A percentile compares a stretch with the other conserved stretches of the same genome.
phyloP scores from a whole-genome alignment of 2,113 vertebrate genomes.

The Geococcyx californianus region DNA sequence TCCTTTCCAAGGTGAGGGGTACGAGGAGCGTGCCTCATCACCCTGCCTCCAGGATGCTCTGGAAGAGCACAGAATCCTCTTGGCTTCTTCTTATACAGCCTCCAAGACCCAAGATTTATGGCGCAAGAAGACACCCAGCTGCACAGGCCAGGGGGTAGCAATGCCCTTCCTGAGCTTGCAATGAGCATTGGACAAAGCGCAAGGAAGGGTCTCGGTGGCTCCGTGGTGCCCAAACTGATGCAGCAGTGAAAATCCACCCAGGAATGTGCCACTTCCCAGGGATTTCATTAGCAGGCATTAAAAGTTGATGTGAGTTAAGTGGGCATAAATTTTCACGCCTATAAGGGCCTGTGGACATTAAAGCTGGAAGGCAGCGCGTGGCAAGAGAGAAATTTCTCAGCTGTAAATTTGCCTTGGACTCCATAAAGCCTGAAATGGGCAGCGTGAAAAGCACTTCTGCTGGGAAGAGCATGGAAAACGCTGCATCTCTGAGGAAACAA shows the following conservation, averaged over 20 bases:
- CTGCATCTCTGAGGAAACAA: background rate
- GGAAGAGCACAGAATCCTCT: background rate
- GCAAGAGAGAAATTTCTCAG: background rate
- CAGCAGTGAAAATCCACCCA: background rate
- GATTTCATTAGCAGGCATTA: background rate
- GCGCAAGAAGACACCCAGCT: fast-evolving
- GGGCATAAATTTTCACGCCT: background rate
- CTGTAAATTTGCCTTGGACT: background rate
- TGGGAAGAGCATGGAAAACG: background rate
- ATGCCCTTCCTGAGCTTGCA: background rate
- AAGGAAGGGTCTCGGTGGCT: background rate
- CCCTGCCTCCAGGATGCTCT: too few species aligned
- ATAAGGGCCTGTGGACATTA: background rate
- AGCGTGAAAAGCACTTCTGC: background rate
- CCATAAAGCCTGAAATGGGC: background rate
- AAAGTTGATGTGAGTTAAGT: background rate
- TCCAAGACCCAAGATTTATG: too few species aligned
- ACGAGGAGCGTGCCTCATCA: fast-evolving
- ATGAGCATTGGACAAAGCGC: fast-evolving
- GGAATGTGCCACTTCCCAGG: background rate
- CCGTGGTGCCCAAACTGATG: background rate
- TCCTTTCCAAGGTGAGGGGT: background rate
- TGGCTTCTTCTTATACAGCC: too few species aligned
- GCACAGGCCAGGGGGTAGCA: background rate
- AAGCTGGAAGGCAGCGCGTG: background rate